Percentiles rank a stretch among this genome's conserved stretches.
phyloP scores from a whole-genome alignment of 2,888 invertebrate genomes.

The Himalopsyche tibetana region DNA sequence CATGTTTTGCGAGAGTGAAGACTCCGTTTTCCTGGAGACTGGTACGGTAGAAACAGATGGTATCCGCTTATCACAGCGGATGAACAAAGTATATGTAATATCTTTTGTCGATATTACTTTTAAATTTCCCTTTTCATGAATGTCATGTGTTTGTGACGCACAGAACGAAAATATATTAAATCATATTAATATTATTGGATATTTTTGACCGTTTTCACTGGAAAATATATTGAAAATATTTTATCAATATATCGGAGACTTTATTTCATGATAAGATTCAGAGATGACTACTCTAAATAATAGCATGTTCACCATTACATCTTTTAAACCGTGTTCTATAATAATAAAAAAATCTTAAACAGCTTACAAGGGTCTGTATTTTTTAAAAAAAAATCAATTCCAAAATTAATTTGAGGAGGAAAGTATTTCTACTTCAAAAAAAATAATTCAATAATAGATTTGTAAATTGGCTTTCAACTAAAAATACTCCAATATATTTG shows the following conservation, averaged over 20 bases:
- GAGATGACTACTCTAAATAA: too few species aligned
- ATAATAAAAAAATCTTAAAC: too few species aligned
- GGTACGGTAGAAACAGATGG: slow-evolving; percentile 49
- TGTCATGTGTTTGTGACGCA: slow-evolving; percentile 51
- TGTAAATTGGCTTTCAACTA: too few species aligned
- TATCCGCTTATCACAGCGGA: slow-evolving; percentile 50
- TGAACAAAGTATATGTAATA: slow-evolving; percentile 52
- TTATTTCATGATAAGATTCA: too few species aligned
- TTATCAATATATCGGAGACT: not conserved
- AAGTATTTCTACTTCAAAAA: too few species aligned
- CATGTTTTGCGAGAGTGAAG: slow-evolving; percentile 44
- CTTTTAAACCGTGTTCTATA: too few species aligned
- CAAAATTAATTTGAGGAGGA: too few species aligned
- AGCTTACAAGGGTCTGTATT: too few species aligned
- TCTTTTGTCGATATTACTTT: slow-evolving; percentile 54
- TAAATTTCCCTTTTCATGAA: slow-evolving; percentile 52
- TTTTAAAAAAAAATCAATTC: too few species aligned
- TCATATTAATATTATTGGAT: not conserved
- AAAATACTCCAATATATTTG: too few species aligned
- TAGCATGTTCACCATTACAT: too few species aligned
- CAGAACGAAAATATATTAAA: slow-evolving; percentile 30
- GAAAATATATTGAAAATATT: not conserved
- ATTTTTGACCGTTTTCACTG: slow-evolving; percentile 27
- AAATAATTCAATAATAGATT: too few species aligned
- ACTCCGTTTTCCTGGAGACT: slow-evolving; percentile 39